Evolutionary conservation across 2,113 vertebrate species (phyloP).

Genomic region (Helogale parvula): DNA sequence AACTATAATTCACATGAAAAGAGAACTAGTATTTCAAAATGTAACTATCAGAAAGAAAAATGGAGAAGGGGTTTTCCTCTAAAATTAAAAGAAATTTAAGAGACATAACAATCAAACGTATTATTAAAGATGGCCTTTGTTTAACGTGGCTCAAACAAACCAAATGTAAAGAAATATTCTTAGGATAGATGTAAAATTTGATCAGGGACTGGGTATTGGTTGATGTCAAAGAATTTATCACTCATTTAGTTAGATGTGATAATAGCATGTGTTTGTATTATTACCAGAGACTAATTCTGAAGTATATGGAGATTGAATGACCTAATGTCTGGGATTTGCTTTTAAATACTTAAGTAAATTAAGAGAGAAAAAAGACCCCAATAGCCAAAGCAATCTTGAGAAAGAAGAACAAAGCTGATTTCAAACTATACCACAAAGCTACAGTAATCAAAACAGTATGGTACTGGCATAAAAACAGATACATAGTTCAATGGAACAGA

Average conservation of each 20-base stretch:
- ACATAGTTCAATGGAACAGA: background rate
- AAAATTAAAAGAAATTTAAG: background rate
- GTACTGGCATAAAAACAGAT: background rate
- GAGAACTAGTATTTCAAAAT: background rate
- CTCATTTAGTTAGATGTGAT: background rate
- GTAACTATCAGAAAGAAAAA: background rate
- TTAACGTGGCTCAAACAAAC: background rate
- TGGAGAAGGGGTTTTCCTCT: background rate
- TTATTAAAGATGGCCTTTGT: background rate
- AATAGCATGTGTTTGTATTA: background rate
- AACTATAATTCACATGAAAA: background rate
- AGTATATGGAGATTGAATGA: background rate
- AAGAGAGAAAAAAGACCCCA: background rate
- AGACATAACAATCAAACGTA: background rate
- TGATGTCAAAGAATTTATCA: background rate
- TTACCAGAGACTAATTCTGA: background rate
- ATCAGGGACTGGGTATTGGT: background rate
- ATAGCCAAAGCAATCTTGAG: background rate
- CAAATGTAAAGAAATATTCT: background rate
- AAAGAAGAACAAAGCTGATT: background rate
- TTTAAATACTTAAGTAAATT: background rate
- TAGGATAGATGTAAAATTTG: background rate
- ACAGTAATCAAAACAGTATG: background rate
- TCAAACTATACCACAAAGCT: background rate
- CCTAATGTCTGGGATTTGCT: background rate